Percentiles rank a stretch among this genome's conserved stretches.
phyloP scores from a whole-genome alignment of 2,113 vertebrate genomes.

The Trachemys scripta region DNA sequence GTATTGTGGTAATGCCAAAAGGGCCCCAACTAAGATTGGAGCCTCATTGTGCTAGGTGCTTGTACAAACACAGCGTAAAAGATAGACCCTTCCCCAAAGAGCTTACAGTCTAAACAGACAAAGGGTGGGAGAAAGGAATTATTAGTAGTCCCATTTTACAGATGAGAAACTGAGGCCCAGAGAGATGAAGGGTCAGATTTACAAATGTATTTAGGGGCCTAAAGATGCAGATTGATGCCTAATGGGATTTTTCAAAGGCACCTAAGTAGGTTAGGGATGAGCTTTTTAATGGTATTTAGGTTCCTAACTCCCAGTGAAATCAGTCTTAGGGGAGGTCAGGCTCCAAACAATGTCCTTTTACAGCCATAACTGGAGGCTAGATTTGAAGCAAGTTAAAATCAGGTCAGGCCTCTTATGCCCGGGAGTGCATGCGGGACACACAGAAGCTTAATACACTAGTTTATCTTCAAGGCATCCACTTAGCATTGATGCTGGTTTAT shows the following conservation, averaged over 20 bases:
- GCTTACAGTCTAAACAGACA: not conserved
- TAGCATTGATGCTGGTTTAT: not conserved
- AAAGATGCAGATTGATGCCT: not conserved
- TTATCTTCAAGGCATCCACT: rapidly evolving
- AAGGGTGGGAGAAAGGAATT: not conserved
- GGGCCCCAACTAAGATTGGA: not conserved
- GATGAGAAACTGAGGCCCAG: not conserved
- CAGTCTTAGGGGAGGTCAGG: not conserved
- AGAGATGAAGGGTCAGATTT: not conserved
- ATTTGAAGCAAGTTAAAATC: conserved; percentile 4
- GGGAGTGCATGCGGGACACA: not conserved
- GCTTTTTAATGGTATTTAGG: not conserved
- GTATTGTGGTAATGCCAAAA: not conserved
- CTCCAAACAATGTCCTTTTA: not conserved
- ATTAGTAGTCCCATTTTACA: not conserved
- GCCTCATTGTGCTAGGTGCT: not conserved
- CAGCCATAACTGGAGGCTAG: not conserved
- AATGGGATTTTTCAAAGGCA: not conserved
- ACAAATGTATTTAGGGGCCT: rapidly evolving
- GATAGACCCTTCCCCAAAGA: not conserved
- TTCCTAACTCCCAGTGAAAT: not conserved
- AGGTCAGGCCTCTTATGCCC: not conserved
- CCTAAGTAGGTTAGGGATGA: not conserved
- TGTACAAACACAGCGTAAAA: not conserved
- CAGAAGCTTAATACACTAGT: not conserved